A percentile compares a stretch with the other conserved stretches of the same genome.
phyloP scores from a whole-genome alignment of 1,140 invertebrate species.

The Stegodyphus mimosarum region DNA sequence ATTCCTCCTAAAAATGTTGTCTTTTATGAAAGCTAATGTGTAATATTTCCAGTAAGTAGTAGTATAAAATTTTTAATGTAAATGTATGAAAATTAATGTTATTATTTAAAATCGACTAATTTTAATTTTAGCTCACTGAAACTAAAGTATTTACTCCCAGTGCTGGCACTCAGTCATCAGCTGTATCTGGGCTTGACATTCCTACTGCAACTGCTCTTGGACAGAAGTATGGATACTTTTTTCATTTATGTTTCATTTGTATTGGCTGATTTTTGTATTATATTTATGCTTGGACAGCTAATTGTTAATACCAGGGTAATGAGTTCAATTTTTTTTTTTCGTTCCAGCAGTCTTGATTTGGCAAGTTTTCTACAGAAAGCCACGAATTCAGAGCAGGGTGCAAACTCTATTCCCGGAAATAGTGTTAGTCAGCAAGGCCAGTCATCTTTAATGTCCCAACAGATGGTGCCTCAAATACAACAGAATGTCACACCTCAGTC shows the following conservation, averaged over 20 bases:
- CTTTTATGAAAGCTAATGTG: too few species aligned
- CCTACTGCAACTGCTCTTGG: conserved; percentile 50
- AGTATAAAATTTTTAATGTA: too few species aligned
- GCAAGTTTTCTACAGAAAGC: conserved; percentile 64
- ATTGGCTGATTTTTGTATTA: too few species aligned
- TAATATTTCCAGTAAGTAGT: too few species aligned
- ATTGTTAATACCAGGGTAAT: too few species aligned
- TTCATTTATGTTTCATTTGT: not conserved
- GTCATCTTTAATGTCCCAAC: conserved; percentile 39
- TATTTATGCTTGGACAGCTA: too few species aligned
- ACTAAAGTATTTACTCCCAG: conserved; percentile 94
- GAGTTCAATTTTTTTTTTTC: not conserved
- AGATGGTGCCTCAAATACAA: conserved; percentile 27
- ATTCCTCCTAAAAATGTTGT: not conserved
- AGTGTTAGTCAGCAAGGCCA: not conserved
- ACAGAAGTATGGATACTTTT: conserved; percentile 34
- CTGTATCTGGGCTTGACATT: conserved; percentile 51
- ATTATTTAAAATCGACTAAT: not conserved
- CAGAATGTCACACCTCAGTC: conserved; percentile 25
- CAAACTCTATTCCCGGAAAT: not conserved
- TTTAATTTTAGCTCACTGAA: conserved; percentile 76
- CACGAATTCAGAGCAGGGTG: conserved; percentile 56
- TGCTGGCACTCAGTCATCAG: conserved; percentile 65
- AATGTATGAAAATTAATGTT: too few species aligned
- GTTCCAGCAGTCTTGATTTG: conserved; percentile 61